Base-by-base conservation (phyloP, 1,140 invertebrate species). In the Chionoecetes opilio region DNA sequence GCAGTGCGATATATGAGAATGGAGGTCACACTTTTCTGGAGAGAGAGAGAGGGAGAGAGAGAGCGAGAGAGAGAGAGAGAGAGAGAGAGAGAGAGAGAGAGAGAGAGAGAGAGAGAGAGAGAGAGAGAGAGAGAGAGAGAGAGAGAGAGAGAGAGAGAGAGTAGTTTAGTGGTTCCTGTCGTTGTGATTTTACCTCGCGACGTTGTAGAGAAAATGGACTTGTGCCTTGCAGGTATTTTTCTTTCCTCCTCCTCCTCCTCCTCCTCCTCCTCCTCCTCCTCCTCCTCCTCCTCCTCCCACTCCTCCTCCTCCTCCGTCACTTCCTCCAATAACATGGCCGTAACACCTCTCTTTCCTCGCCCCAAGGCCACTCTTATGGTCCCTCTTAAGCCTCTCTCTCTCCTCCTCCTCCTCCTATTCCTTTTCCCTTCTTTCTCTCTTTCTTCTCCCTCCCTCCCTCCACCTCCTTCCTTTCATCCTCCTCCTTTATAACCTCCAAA, bases 91-190 rank as follows among this genome's bases (percentile, higher is more conserved):
- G 21, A 63, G 53, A 63, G 21, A 63, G 21, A 63, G 21, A 75
- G n/a, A 75, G 63, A 75, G 63, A 75, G 46, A 75, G 63, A 75
- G 63, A 75, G n/a, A n/a, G 63, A n/a, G 63, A 75, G 63, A 75
- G 63, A 75, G 63, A 75, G 63, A 75, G 63, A 75, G 63, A 75
- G 63, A 75, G 63, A 75, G 63, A 17, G 41, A n/a, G 63, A 21
- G 63, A 21, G 53, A 11, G 53, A 11, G 53, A 11, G 53, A 21
- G 11, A 21, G 11, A 75, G 21, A 75, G 63, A 21, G 3, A 21
- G 11, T 53, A 9, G 46, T 53, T 53, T 17, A 9, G 21, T 53
- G 21, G 2, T 53, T 53, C 46, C 46, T 14, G 0, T 53, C 0
- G 46, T 9, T 53, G 46, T 53, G 46, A 14, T 53, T 53, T 53